These are phyloP conservation scores for Phalacrocorax carbo DNA, from an alignment of 2,113 vertebrate species.

Conservation along the genomic window DNA sequence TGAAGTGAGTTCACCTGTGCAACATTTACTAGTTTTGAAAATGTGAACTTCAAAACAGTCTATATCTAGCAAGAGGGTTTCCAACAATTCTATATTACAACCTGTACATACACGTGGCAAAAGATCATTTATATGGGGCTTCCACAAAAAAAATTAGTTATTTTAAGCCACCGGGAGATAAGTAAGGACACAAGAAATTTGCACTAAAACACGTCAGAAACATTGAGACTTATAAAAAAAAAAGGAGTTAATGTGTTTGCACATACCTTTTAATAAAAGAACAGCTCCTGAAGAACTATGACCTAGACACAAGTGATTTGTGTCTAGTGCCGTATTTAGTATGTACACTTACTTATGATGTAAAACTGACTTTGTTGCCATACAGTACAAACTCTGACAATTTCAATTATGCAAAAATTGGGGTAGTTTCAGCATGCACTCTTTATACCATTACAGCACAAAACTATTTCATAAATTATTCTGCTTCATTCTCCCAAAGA, in stretches of 20 bases:
- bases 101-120: background rate
- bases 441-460: background rate
- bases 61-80: background rate
- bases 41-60: background rate
- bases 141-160: background rate
- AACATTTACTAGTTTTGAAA: background rate
- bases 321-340: background rate
- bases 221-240: background rate
- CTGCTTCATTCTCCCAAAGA: background rate
- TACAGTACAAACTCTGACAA: background rate
- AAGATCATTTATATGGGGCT: background rate
- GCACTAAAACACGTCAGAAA: background rate
- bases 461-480: background rate
- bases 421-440: background rate
- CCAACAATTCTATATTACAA: background rate
- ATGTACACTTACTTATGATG: fast-evolving
- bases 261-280: background rate
- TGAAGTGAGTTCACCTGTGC: background rate
- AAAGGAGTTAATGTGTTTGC: background rate
- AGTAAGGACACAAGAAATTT: background rate
- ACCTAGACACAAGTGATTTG: background rate
- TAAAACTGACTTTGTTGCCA: background rate
- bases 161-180: background rate
- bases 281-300: background rate
- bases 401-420: background rate